Conservation (phyloP, 2,113 vertebrate species). For the Rhinoptilus africanus region DNA sequence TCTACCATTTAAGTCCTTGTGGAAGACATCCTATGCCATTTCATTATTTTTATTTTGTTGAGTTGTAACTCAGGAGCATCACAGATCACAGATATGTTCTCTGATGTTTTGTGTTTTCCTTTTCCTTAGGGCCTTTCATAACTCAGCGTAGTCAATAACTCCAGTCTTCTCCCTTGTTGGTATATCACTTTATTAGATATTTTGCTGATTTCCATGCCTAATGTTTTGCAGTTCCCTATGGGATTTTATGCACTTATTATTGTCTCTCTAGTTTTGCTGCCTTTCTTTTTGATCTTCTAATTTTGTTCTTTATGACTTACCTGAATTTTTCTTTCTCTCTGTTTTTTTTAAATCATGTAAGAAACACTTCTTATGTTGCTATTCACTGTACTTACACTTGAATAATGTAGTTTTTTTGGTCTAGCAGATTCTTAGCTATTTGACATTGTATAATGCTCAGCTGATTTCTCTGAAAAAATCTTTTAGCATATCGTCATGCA, state of each 20-base stretch:
- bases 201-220: not conserved
- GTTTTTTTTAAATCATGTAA: not conserved
- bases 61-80: not conserved
- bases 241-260: not conserved
- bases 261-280: not conserved
- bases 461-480: not conserved
- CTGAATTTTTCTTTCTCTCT: not conserved
- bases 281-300: not conserved
- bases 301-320: not conserved
- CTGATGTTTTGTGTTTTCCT: not conserved
- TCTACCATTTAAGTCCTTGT: not conserved
- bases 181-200: not conserved
- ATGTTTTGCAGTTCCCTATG: not conserved
- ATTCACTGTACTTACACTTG: not conserved
- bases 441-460: not conserved
- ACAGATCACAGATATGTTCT: not conserved
- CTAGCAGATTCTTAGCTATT: not conserved
- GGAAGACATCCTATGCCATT: not conserved
- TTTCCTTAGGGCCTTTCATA: not conserved
- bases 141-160: not conserved
- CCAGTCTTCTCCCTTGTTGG: not conserved
- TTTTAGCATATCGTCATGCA: not conserved
- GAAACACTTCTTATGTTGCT: not conserved
- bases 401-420: not conserved
- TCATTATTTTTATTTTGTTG: not conserved